These are phyloP conservation scores for Papilio dardanus DNA, from an alignment of 1,140 invertebrate genomes.

Conservation along the genomic window DNA sequence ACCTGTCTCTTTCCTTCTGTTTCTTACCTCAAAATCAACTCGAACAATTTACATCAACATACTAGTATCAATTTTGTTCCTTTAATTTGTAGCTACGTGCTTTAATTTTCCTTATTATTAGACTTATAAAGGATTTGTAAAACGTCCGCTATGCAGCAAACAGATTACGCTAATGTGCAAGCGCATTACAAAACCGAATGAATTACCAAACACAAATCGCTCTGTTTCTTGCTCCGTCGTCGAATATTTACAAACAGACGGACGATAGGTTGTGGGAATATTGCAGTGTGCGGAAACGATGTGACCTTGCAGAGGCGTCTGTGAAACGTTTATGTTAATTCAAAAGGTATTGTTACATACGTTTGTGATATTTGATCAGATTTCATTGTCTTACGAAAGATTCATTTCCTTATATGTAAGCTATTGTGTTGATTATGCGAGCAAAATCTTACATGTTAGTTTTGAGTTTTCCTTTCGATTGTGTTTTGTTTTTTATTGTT, in stretches of 20 bases:
- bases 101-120: not conserved
- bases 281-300: conserved; percentile 12
- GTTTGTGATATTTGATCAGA: conserved; percentile 5
- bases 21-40: conserved; percentile 14
- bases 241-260: conserved; percentile 25
- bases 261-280: conserved; percentile 1
- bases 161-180: conserved; percentile 3
- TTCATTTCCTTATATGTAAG: conserved; percentile 1
- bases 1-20: not conserved
- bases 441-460: not conserved
- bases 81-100: not conserved
- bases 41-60: not conserved
- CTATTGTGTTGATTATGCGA: not conserved
- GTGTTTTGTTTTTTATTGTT: not conserved
- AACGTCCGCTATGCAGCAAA: conserved; percentile 7
- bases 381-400: conserved; percentile 8
- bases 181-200: conserved; percentile 7
- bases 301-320: conserved; percentile 16
- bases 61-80: not conserved
- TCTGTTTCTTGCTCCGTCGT: conserved; percentile 2
- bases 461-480: not conserved
- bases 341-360: conserved; percentile 7
- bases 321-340: conserved; percentile 16
- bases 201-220: conserved; percentile 16
- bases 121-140: not conserved